Evolutionary conservation across 30 jellyfish, hydroid and myxozoan species (phyloP).

Genomic region (Pelagia noctiluca): DNA sequence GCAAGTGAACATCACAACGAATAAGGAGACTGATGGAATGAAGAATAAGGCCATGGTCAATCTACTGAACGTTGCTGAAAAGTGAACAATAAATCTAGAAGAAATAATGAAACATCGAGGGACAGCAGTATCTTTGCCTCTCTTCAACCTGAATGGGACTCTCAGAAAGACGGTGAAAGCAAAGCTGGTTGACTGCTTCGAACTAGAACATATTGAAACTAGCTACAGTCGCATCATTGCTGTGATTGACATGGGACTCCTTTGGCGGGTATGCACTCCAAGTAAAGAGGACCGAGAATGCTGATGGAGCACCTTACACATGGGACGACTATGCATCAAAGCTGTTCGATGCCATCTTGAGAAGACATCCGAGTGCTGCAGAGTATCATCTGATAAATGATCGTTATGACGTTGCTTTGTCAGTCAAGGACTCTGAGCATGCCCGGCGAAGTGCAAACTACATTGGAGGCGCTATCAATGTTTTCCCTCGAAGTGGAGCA

Average conservation of each 20-base stretch:
- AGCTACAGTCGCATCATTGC: background rate
- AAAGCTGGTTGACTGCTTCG: conserved; percentile 8
- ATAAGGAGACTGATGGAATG: background rate
- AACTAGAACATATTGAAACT: background rate
- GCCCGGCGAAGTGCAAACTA: background rate
- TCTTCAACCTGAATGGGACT: background rate
- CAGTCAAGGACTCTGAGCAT: background rate
- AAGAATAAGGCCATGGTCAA: background rate
- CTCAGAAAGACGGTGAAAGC: background rate
- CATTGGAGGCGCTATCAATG: background rate
- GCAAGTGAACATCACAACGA: background rate
- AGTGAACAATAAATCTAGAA: background rate
- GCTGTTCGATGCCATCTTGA: background rate
- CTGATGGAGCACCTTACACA: background rate
- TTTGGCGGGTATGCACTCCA: background rate
- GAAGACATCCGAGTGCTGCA: background rate
- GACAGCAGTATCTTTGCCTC: background rate
- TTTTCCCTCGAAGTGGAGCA: background rate
- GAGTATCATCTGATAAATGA: background rate
- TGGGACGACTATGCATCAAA: background rate
- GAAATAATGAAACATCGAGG: background rate
- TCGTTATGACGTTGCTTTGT: background rate
- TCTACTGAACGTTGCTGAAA: background rate
- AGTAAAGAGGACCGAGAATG: background rate
- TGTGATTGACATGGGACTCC: background rate